Evolutionary conservation across 2,888 invertebrate species (phyloP).

Genomic region (Cloeon dipterum): DNA sequence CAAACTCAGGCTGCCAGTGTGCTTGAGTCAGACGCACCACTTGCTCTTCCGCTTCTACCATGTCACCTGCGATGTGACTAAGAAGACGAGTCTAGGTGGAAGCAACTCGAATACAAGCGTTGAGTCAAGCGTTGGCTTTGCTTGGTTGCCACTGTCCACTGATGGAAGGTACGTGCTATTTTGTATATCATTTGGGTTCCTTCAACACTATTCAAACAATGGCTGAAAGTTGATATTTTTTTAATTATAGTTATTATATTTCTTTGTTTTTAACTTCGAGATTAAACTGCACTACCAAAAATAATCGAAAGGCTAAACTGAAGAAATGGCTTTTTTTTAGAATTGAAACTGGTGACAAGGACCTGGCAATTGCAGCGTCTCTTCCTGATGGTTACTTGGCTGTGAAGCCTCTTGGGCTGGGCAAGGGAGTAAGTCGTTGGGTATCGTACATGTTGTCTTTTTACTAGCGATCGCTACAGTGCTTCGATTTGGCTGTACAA

Average conservation of each 20-base stretch:
- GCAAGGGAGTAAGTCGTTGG: conserved; percentile 52
- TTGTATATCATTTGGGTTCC: too few species aligned
- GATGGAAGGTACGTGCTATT: conserved; percentile 37
- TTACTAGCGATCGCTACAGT: background rate
- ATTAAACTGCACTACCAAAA: too few species aligned
- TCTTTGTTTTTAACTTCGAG: background rate
- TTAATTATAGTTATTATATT: too few species aligned
- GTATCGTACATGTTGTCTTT: background rate
- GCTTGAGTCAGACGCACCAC: conserved; percentile 68
- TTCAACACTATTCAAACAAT: too few species aligned
- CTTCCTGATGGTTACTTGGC: conserved; percentile 76
- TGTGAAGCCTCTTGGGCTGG: conserved; percentile 70
- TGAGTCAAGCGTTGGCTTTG: conserved; percentile 52
- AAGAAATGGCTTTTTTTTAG: conserved; percentile 19
- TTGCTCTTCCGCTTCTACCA: conserved; percentile 88
- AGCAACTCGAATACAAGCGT: conserved; percentile 35
- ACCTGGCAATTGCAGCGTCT: conserved; percentile 66
- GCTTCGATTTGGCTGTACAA: background rate
- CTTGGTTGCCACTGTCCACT: conserved; percentile 72
- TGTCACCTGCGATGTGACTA: conserved; percentile 73
- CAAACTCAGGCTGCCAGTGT: conserved; percentile 71
- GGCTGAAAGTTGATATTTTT: too few species aligned
- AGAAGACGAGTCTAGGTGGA: conserved; percentile 31
- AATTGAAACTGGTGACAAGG: conserved; percentile 58
- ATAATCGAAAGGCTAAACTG: background rate